Base-by-base conservation (phyloP, 2,113 vertebrate genomes). In the Anolis carolinensis region DNA sequence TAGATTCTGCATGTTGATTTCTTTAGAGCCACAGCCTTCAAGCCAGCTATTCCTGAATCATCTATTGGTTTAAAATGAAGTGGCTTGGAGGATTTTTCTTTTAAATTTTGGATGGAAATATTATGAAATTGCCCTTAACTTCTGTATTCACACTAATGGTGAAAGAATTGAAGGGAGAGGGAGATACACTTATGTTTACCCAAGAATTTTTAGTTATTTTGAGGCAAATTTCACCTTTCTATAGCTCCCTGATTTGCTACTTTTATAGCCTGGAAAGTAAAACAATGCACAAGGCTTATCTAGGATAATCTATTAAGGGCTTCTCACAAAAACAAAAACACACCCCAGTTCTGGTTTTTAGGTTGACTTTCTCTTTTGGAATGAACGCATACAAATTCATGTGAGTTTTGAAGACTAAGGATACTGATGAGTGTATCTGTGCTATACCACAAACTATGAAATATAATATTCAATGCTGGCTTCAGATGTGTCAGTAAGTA, bases 331-430 rank as follows among this genome's bases (percentile, higher is more conserved):
- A 48, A 78, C 23, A 44, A 44, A 59, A 34, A 73, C 8, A 70
- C 34, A 65, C 44, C 39, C 85, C 92, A 90, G 85, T 93, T 93
- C 83, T 89, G 88, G 83, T 82, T 93, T 94, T 76, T 88, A 75
- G 93, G 84, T 95, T 97, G 96, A 96, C 96, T 97, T 97, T 97
- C 96, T 97, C 95, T 96, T 96, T 95, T 82, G 90, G 92, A 95
- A 95, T 90, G 91, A 92, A 90, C 93, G 91, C 91, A 90, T 92
- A 94, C 91, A 90, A 91, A 92, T 93, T 90, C 70, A 63, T 94
- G 86, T 95, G 89, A 84, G 90, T 92, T 94, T 95, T 96, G 94
- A 95, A 95, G 91, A 96, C 89, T 88, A 91, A 83, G 85, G 92
- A 84, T 94, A 95, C 92, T 95, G 94, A 93, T 93, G 86, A 94